Conservation (phyloP, 2,797 vertebrate genomes). For the Pogoniulus pusillus region DNA sequence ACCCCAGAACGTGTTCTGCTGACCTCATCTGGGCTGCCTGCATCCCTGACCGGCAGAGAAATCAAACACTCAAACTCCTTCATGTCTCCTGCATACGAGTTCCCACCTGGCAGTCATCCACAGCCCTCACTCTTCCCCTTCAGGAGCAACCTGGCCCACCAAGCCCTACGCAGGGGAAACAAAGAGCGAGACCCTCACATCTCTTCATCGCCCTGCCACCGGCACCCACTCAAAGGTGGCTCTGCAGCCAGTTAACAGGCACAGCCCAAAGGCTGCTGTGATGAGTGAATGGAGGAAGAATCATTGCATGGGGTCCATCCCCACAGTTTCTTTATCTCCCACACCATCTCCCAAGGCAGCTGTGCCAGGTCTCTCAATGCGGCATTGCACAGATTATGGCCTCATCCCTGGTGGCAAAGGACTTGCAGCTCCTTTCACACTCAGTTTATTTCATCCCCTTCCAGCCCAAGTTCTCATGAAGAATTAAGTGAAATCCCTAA, state of each 20-base stretch:
- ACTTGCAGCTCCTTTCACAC: neutral
- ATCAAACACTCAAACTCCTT: neutral
- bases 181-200: neutral
- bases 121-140: neutral
- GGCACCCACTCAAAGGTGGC: neutral
- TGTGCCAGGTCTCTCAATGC: fast-evolving
- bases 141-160: neutral
- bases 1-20: no score
- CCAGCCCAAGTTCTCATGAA: neutral
- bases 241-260: neutral
- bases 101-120: neutral
- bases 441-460: neutral
- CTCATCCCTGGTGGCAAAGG: neutral
- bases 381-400: neutral
- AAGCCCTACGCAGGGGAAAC: neutral
- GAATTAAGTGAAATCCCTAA: fast-evolving
- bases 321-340: neutral
- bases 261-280: neutral
- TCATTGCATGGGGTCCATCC: fast-evolving
- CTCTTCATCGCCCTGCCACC: neutral
- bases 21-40: neutral
- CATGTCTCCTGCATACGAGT: fast-evolving
- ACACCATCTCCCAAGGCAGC: fast-evolving
- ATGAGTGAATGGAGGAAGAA: fast-evolving
- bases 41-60: neutral